Base-by-base conservation (phyloP, 2,888 invertebrate genomes). In the Sinopyrophorus schimmeli region DNA sequence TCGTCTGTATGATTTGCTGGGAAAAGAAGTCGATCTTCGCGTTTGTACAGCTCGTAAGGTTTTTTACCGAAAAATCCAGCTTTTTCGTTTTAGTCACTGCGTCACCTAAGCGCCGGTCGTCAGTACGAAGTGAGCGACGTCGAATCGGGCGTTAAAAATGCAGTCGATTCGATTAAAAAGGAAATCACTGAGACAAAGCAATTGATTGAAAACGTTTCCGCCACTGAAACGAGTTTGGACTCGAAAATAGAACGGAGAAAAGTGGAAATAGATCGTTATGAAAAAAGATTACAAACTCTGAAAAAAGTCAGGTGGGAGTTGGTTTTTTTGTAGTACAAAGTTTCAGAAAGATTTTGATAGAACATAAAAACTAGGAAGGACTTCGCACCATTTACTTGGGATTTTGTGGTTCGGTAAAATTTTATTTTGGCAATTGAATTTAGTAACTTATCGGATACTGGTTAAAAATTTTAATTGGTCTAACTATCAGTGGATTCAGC, bases 291-390 rank as follows among this genome's bases (percentile, higher is more conserved):
- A 31, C 89, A 91, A 64, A 93, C 97, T 0, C 77, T 99, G 60
- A 92, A 94, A 74, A 95, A 92, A 80, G 95, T 97, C 55, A 86
- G 94, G 87, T n/a, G n/a, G n/a, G n/a, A n/a, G n/a, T n/a, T n/a
- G n/a, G n/a, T n/a, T n/a, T n/a, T n/a, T n/a, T n/a, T n/a, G n/a
- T n/a, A n/a, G n/a, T n/a, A n/a, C n/a, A n/a, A n/a, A n/a, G n/a
- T n/a, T n/a, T n/a, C n/a, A n/a, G n/a, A n/a, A n/a, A n/a, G n/a
- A n/a, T n/a, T n/a, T n/a, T n/a, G n/a, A n/a, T n/a, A n/a, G n/a
- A n/a, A n/a, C n/a, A n/a, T n/a, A n/a, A n/a, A n/a, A n/a, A n/a
- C n/a, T n/a, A n/a, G n/a, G n/a, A n/a, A n/a, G n/a, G n/a, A n/a
- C n/a, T n/a, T n/a, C n/a, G n/a, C n/a, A n/a, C n/a, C n/a, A n/a